A percentile compares a stretch with the other conserved stretches of the same genome.
Conservation (phyloP, 2,888 invertebrate species). For the Drosophila siamana region DNA sequence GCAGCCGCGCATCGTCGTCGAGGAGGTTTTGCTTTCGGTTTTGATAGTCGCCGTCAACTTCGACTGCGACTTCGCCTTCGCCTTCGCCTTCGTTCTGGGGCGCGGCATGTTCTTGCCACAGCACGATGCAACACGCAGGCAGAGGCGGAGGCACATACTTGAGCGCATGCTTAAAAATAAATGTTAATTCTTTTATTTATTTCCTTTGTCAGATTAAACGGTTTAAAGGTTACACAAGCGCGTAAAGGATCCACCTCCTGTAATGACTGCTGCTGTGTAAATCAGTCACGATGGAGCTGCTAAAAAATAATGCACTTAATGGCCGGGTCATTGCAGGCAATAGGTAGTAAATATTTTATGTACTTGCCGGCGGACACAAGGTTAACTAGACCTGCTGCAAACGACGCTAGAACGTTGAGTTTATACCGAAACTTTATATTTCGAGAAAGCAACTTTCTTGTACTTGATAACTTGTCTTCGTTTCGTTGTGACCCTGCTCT, state of each 20-base stretch:
- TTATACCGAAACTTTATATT: no score
- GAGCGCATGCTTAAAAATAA: slow-evolving; percentile 77
- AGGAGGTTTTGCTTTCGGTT: slow-evolving; percentile 39
- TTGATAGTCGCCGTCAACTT: slow-evolving; percentile 73
- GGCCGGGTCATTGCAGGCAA: slow-evolving; percentile 25
- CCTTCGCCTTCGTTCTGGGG: slow-evolving; percentile 18
- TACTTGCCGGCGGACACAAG: neutral
- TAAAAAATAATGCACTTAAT: slow-evolving; percentile 54
- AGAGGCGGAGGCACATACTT: slow-evolving; percentile 57
- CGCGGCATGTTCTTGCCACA: slow-evolving; percentile 14
- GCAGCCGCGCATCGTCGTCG: slow-evolving; percentile 22
- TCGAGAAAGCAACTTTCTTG: neutral
- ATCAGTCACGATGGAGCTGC: slow-evolving; percentile 57
- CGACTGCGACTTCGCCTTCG: no score
- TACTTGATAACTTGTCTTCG: neutral
- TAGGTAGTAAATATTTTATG: slow-evolving; percentile 28
- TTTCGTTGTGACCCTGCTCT: slow-evolving; percentile 1
- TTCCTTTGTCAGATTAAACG: slow-evolving; percentile 81
- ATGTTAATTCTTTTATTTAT: slow-evolving; percentile 82
- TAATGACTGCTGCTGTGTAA: slow-evolving; percentile 35
- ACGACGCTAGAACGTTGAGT: neutral
- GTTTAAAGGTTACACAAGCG: slow-evolving; percentile 72
- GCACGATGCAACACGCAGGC: neutral
- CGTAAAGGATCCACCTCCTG: slow-evolving; percentile 24
- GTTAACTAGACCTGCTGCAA: neutral